Base-by-base conservation (phyloP, 2,888 invertebrate species). In the Acronicta aceris region DNA sequence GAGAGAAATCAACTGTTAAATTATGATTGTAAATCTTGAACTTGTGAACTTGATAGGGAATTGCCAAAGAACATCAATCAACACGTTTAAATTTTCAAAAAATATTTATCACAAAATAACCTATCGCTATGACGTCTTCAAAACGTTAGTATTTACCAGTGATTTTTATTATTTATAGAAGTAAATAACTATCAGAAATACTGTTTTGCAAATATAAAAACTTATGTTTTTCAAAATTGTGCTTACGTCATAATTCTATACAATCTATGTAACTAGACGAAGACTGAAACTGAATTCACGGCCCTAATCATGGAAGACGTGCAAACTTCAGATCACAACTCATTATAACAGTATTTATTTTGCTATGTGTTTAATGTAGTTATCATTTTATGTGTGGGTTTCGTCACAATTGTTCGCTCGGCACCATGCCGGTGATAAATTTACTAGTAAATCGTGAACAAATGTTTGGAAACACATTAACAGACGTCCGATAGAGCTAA, bases 361-460 rank as follows among this genome's bases (percentile, higher is more conserved):
- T 33, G 12, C 12, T 33, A 33, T 33, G 30, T 3, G 30, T 30
- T 30, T 30, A 30, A 33, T 33, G 51, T 57, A 52, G 76, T 59
- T 60, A 64, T 49, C 52, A 62, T 59, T 61, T 56, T 64, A n/a
- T 59, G 43, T 30, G 15, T 55, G 51, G 51, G 49, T 64, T 71
- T 42, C 71, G 43, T 74, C 63, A 64, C 40, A 65, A 47, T 49
- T 64, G 57, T 62, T 59, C 53, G 46, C 13, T 54, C 43, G 48
- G 33, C 33, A 36, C 42, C 25, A 53, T 42, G 43, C 16, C 55
- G 33, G 60, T 30, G 59, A 64, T 73, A 71, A 76, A 76, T 71
- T 62, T n/a, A 57, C 47, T 70, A 66, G 54, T 63, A 64, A 71
- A 59, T 50, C 53, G 42, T 27, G 51, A 38, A 47, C 13, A 49